Conservation (phyloP, 2,888 invertebrate genomes). For the Antitype chi region DNA sequence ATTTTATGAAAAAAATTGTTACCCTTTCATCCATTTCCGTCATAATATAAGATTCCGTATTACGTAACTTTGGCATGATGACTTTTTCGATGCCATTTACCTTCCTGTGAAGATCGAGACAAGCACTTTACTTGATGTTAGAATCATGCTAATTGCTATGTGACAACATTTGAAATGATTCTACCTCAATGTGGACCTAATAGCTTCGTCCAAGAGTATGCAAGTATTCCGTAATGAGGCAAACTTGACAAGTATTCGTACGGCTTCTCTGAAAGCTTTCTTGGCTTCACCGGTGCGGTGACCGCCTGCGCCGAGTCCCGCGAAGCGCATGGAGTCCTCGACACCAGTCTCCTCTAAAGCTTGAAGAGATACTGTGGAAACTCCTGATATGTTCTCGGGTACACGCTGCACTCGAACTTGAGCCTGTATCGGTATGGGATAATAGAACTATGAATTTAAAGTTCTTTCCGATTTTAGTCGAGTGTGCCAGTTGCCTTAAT, state of each 20-base stretch:
- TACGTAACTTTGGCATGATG: conserved; percentile 85
- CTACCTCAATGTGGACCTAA: conserved; percentile 84
- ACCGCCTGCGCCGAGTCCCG: conserved; percentile 85
- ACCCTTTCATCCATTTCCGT: conserved; percentile 89
- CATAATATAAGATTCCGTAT: conserved; percentile 85
- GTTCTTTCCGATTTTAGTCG: background rate
- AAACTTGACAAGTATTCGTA: conserved; percentile 86
- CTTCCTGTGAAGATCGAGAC: conserved; percentile 78
- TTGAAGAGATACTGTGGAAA: conserved; percentile 81
- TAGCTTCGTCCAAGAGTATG: conserved; percentile 80
- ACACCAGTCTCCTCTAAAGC: conserved; percentile 81
- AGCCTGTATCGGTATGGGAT: conserved; percentile 72
- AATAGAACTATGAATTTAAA: background rate
- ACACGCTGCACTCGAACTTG: conserved; percentile 84
- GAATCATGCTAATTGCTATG: too few species aligned
- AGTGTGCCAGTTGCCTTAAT: background rate
- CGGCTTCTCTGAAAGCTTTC: conserved; percentile 83
- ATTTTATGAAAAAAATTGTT: conserved; percentile 21
- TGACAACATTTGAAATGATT: background rate
- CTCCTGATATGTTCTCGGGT: conserved; percentile 86
- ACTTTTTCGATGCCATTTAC: conserved; percentile 88
- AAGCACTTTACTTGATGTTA: background rate
- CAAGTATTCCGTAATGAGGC: conserved; percentile 87
- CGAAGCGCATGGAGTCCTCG: conserved; percentile 81
- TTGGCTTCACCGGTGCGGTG: conserved; percentile 85